Base-by-base conservation (phyloP, 2,113 vertebrate genomes). In the Chrysemys picta region DNA sequence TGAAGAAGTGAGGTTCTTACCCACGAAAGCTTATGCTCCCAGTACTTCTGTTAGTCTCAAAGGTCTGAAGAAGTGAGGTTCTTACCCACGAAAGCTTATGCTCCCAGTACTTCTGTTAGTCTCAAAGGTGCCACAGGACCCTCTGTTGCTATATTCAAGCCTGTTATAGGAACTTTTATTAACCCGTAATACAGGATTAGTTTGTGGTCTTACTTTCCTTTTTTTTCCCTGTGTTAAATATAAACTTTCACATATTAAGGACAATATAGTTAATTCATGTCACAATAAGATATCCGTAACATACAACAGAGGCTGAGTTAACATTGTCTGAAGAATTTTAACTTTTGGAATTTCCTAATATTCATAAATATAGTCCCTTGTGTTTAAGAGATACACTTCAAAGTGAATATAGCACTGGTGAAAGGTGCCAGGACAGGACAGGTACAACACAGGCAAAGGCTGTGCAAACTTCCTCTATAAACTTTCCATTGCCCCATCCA, bases 201-300 rank as follows among this genome's bases (percentile, higher is more conserved):
- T 38, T 12, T 56, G 45, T 49, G 85, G 69, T 17, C 6, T 25
- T 78, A 54, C 4, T 72, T 93, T 27, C 19, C 8, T 78, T 35
- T 27, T 89, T 92, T 65, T 62, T 93, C 81, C 75, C 24, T 49
- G 69, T 75, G 52, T 42, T 42, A 42, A 65, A 65, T 75, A 22
- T 75, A 75, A 42, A 22, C 38, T 75, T 75, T 75, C n/a, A 38
- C 38, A 42, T 38, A 24, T 75, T 75, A 45, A 75, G 31, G 31
- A 35, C 62, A n/a, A 65, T 65, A 65, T 17, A 65, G 14, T 65
- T 65, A 14, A 65, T 35, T 65, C 62, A 19, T 65, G 62, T 65
- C 31, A n/a, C 62, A 65, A 42, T 24, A 38, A 72, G 19, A 72
- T 42, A 72, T 22, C 35, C 21, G 1, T 19, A 38, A 75, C 22